phyloP scores from a whole-genome alignment of 2,888 invertebrate species.

The Atethmia centrago region DNA sequence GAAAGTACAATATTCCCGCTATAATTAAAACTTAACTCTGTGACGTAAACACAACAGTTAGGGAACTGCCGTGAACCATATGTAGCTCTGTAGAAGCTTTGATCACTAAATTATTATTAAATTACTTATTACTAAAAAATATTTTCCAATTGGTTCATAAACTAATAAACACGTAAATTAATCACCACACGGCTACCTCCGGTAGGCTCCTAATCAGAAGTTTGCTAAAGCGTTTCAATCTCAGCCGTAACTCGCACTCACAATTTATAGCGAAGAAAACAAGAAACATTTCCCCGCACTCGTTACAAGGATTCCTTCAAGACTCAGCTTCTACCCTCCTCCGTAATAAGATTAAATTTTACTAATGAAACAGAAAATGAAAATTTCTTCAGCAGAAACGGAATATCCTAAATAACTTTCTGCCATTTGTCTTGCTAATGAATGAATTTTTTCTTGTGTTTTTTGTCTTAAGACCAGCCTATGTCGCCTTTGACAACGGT shows the following conservation, averaged over 20 bases:
- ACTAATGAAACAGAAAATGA: conserved; percentile 88
- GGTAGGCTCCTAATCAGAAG: conserved; percentile 30
- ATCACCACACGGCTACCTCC: conserved; percentile 30
- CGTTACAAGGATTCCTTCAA: conserved; percentile 79
- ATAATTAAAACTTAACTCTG: neutral
- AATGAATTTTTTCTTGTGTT: conserved; percentile 73
- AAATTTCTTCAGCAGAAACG: conserved; percentile 81
- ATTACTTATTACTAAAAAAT: neutral
- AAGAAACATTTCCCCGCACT: conserved; percentile 75
- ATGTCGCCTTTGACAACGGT: conserved; percentile 36
- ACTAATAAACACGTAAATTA: conserved; percentile 20
- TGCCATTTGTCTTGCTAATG: conserved; percentile 82
- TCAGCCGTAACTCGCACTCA: conserved; percentile 69
- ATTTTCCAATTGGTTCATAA: neutral
- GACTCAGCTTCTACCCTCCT: conserved; percentile 79
- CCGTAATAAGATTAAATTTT: conserved; percentile 87
- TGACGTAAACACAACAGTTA: neutral
- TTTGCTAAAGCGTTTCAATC: conserved; percentile 60
- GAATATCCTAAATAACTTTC: conserved; percentile 84
- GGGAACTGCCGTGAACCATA: too few species aligned
- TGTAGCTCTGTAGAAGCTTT: neutral
- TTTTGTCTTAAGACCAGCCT: conserved; percentile 46
- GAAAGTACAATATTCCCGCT: neutral
- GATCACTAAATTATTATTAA: neutral
- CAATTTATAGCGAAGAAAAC: conserved; percentile 69